phyloP scores from a whole-genome alignment of 2,888 invertebrate genomes.

The Chromoteleia sp. region DNA sequence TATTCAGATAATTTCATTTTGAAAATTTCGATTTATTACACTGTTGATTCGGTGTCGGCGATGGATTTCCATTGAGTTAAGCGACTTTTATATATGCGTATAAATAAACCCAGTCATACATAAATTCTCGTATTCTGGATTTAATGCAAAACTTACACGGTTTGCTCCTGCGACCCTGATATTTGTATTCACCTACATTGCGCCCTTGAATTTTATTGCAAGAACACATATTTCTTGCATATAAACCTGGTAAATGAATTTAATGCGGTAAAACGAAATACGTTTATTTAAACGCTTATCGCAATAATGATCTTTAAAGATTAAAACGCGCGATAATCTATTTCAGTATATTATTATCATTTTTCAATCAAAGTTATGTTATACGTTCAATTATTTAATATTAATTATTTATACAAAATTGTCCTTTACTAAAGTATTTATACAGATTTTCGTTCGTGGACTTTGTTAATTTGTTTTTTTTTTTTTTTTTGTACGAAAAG shows the following conservation, averaged over 20 bases:
- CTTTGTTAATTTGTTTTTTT: no score
- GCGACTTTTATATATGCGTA: constrained; percentile 22
- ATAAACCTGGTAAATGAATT: constrained; percentile 21
- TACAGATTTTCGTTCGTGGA: no score
- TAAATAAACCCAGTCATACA: constrained; percentile 10
- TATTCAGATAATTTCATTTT: constrained; percentile 35
- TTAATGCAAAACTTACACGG: constrained; percentile 38
- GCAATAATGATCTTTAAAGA: constrained; percentile 13
- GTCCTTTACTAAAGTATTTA: no score
- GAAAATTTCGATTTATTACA: constrained; percentile 33
- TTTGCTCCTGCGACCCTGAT: constrained; percentile 29
- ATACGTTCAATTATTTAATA: no score
- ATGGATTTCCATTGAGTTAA: constrained; percentile 31
- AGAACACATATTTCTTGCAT: constrained; percentile 27
- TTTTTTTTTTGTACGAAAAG: no score
- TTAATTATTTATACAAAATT: no score
- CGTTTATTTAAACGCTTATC: constrained; percentile 14
- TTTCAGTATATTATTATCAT: no score
- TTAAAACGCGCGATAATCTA: background rate
- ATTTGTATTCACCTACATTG: constrained; percentile 45
- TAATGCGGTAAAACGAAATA: constrained; percentile 23
- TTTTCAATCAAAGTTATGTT: no score
- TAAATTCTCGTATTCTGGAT: constrained; percentile 20
- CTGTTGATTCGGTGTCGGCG: constrained; percentile 5
- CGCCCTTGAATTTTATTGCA: constrained; percentile 44